These are phyloP conservation scores for Willisornis vidua DNA, from an alignment of 2,113 vertebrate species.

Conservation along the genomic window DNA sequence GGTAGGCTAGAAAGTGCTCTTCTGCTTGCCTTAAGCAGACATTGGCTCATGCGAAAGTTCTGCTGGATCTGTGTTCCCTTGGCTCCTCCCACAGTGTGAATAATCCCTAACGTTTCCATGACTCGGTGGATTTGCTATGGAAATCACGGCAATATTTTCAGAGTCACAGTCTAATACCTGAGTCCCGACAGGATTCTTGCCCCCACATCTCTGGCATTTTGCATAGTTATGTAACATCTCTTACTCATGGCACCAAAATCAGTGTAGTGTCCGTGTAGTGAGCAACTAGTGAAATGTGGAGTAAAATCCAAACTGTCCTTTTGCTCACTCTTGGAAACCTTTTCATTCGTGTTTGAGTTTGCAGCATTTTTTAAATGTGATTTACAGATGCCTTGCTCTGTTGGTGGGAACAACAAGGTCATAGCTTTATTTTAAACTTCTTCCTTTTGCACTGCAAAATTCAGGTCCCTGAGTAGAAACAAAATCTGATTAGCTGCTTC, in stretches of 20 bases:
- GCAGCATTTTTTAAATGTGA: background rate
- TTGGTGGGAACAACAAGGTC: background rate
- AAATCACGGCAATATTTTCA: slow-evolving; percentile 35
- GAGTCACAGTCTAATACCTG: slow-evolving; percentile 38
- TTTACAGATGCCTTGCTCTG: background rate
- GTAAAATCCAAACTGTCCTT: background rate
- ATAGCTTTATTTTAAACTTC: background rate
- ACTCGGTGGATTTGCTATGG: slow-evolving; percentile 36
- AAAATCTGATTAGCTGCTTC: background rate
- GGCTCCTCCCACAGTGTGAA: slow-evolving; percentile 19
- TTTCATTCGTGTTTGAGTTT: background rate
- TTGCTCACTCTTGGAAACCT: background rate
- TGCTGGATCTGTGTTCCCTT: background rate
- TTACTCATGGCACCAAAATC: slow-evolving; percentile 5
- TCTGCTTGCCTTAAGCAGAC: background rate
- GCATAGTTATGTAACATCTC: background rate
- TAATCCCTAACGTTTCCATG: slow-evolving; percentile 14
- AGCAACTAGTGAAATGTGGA: background rate
- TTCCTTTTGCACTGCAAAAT: background rate
- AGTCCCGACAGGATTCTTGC: slow-evolving; percentile 12
- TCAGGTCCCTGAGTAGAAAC: background rate
- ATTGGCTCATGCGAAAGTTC: background rate
- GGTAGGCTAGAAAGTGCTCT: background rate
- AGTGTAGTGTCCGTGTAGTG: background rate
- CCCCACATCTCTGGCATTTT: slow-evolving; percentile 29